Base-by-base conservation (phyloP, 2,888 invertebrate genomes). In the Malacosoma neustria region DNA sequence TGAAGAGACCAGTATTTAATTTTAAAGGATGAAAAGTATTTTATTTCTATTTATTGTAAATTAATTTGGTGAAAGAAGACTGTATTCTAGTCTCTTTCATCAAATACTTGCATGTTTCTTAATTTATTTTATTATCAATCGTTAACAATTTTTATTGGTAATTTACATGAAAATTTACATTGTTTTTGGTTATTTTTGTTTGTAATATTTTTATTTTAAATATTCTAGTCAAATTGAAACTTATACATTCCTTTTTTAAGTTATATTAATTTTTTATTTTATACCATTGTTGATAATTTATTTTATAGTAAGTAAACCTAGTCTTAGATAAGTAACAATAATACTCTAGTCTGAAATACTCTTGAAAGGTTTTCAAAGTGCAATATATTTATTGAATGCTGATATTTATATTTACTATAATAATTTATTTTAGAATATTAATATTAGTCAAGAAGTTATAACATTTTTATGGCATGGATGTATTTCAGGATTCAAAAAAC, bases 351-450 rank as follows among this genome's bases (percentile, higher is more conserved):
- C 58, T 35, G 42, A 50, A 41, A 37, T 33, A 40, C 44, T 48
- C 42, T 40, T 39, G 45, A 45, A 40, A 47, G 44, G 62, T 30
- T 32, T 31, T 39, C 33, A n/a, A 31, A 60, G 76, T 80, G 79
- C 77, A 79, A 76, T 76, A 75, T 74, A 71, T 71, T 73, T 72
- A 73, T 67, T 61, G 53, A 60, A 43, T 43, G 40, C 48, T 45
- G 38, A 56, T 60, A 59, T 65, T 69, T 71, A 70, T 61, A 67
- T 47, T 56, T 49, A 57, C 40, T 57, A 57, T 22, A 22, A 22
- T 22, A 22, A 22, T 9, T 22, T 22, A 22, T 22, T 22, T 22
- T 7, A 22, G 22, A 7, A 22, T 7, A 22, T 2, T 22, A 22
- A 22, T 22, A 22, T 55, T 64, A 65, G 61, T 63, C 57, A 54